Evolutionary conservation across 2,113 vertebrate genomes (phyloP).

Genomic region (Tricholaema leucomelas): DNA sequence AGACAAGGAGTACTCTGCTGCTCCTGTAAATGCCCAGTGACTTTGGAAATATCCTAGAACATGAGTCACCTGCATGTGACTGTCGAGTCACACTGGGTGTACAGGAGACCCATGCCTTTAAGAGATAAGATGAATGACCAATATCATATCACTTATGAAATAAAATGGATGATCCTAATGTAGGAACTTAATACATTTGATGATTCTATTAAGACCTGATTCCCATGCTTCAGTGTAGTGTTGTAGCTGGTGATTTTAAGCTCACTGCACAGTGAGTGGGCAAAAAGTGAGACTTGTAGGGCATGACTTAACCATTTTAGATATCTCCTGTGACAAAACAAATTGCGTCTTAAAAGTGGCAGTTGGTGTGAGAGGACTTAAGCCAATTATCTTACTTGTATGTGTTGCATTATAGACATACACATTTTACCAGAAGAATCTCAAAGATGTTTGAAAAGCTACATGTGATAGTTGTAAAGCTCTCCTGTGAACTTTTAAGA

Average conservation of each 20-base stretch:
- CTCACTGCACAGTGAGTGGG: neutral
- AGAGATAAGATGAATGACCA: too few species aligned
- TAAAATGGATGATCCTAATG: neutral
- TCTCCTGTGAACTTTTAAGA: neutral
- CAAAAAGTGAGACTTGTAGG: neutral
- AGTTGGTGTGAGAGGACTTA: neutral
- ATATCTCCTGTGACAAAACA: neutral
- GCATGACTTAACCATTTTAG: neutral
- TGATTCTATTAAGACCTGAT: neutral
- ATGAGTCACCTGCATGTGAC: neutral
- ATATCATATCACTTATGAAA: too few species aligned
- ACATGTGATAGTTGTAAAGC: neutral
- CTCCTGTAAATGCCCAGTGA: neutral
- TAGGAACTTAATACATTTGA: neutral
- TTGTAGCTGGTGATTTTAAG: neutral
- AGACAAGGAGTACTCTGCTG: neutral
- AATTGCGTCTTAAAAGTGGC: neutral
- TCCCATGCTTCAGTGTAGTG: neutral
- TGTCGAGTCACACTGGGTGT: neutral
- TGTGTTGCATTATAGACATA: neutral
- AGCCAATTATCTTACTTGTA: neutral
- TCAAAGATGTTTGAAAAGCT: neutral
- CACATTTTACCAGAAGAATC: neutral
- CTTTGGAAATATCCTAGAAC: neutral
- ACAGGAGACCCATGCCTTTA: neutral